Evolutionary conservation across 1,140 invertebrate genomes (phyloP), one percentile per base, ranked within the genome.

Genomic region (Neodiprion virginianus): DNA sequence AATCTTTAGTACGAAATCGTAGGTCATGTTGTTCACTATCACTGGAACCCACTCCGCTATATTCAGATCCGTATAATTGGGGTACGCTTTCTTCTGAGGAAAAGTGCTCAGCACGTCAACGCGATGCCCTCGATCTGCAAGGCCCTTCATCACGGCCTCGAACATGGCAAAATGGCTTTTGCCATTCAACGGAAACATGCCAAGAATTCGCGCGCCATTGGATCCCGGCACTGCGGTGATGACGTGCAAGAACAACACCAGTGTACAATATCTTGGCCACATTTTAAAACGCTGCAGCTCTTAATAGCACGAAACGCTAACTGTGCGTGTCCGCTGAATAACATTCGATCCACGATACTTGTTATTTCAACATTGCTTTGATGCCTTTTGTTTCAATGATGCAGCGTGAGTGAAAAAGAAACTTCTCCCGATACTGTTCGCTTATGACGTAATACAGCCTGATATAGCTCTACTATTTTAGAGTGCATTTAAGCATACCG

Each of bases 141-240:
- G 76, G 53, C 85, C 90, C 74, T 89, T 88, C 75, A 89, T 85
- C 69, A 92, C 74, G 0, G 85, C 82, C 14, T 89, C 86, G 9
- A 88, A 89, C 40, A 91, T 85, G 73, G 87, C 84, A 73, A 87
- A 90, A 77, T 93, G 92, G 74, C 91, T 92, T 77, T 86, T 88
- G 0, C 84, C 85, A 4, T 81, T 78, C 5, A 88, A 79, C 40
- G 86, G 88, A 65, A 90, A 85, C 12, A 91, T 75, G n/a, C 86
- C 81, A 1, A 86, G 73, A 17, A 87, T 85, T 66, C 80, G 53
- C 5, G 53, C 53, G 0, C 53, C 53, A 61, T 61, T 17, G 53
- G 53, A 7, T 12, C 53, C 53, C 8, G 11, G n/a, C 53, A 61
- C 53, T 17, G 4, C 53, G 53, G 53, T 61, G 53, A 61, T 61